These are phyloP conservation scores for Bombus confusus DNA, from an alignment of 1,140 invertebrate species.

Conservation along the genomic window DNA sequence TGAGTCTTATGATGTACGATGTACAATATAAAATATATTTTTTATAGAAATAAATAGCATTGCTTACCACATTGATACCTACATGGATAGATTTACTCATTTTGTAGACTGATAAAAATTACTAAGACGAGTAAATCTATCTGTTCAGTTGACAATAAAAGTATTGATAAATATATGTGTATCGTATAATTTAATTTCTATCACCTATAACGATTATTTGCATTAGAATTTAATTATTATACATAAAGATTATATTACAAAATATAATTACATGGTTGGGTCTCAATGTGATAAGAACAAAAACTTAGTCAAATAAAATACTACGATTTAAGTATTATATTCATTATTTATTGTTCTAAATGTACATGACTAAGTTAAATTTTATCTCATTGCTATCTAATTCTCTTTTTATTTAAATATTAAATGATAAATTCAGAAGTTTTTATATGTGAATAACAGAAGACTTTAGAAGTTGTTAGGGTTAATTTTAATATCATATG, in stretches of 20 bases:
- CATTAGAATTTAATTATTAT: conserved; percentile 16
- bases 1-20: conserved; percentile 3
- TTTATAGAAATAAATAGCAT: conserved; percentile 2
- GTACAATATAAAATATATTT: conserved; percentile 34
- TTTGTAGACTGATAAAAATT: neutral
- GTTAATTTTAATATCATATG: conserved; percentile 30
- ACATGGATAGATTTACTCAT: conserved; percentile 19
- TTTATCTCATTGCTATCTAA: conserved; percentile 6
- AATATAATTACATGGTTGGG: conserved; percentile 5
- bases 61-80: conserved; percentile 43
- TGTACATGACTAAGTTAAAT: conserved; percentile 17
- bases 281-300: conserved; percentile 44
- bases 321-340: neutral
- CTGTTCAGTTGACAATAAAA: conserved; percentile 31
- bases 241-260: neutral
- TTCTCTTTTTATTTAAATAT: neutral
- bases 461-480: conserved; percentile 21
- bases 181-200: conserved; percentile 4
- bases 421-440: neutral
- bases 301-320: neutral
- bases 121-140: conserved; percentile 7
- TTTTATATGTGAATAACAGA: neutral
- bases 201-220: conserved; percentile 22
- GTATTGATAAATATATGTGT: neutral
- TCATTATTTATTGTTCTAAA: conserved; percentile 22